A percentile compares a stretch with the other conserved stretches of the same genome.
Conservation (phyloP, 2,797 vertebrate species). For the Crocidura indochinensis region DNA sequence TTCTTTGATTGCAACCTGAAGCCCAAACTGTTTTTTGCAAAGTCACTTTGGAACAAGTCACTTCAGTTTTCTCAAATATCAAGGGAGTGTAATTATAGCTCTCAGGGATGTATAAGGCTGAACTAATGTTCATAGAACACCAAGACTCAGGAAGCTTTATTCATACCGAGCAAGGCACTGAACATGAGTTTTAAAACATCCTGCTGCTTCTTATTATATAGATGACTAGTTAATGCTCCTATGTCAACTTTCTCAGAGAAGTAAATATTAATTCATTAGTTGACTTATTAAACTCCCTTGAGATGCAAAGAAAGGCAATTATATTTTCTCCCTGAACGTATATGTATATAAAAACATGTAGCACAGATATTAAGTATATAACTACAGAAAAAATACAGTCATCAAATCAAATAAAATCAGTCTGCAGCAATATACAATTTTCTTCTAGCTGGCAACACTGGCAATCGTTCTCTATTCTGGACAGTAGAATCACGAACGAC, state of each 20-base stretch:
- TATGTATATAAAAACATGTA: not conserved
- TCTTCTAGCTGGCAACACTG: not conserved
- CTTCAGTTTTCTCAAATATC: slow-evolving; percentile 53
- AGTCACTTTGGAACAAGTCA: slow-evolving; percentile 59
- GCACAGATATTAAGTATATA: slow-evolving; percentile 43
- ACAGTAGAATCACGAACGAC: slow-evolving; percentile 28
- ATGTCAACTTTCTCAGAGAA: slow-evolving; percentile 51
- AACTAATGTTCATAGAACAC: not conserved
- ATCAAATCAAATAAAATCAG: slow-evolving; percentile 53
- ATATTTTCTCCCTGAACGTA: not conserved
- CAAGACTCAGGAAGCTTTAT: not conserved
- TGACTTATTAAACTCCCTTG: slow-evolving; percentile 45
- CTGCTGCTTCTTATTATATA: not conserved
- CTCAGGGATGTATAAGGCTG: not conserved
- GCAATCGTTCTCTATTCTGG: slow-evolving; percentile 48
- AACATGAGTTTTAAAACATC: not conserved
- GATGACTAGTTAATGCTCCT: slow-evolving; percentile 6
- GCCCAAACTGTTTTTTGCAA: slow-evolving; percentile 35
- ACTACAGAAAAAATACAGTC: slow-evolving; percentile 22
- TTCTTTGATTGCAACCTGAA: slow-evolving; percentile 37
- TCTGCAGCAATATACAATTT: slow-evolving; percentile 28
- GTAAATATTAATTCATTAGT: slow-evolving; percentile 32
- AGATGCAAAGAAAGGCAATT: slow-evolving; percentile 28
- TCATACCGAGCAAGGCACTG: not conserved
- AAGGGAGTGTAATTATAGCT: slow-evolving; percentile 51